Conservation (phyloP, 2,113 vertebrate genomes). For the Onychostruthus taczanowskii region DNA sequence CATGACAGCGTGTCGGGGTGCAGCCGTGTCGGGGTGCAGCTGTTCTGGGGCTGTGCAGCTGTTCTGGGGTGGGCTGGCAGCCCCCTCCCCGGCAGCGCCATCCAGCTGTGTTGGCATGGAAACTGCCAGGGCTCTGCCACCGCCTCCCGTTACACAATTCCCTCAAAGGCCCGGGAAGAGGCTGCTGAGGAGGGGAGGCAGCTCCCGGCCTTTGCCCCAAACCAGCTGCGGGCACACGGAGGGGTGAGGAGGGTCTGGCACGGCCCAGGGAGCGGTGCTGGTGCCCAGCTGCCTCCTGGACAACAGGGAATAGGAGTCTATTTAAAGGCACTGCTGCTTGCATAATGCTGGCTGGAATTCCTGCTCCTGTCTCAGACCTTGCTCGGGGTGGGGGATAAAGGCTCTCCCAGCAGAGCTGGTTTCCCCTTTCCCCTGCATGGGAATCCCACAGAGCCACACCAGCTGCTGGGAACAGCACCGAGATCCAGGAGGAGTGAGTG, state of each 20-base stretch:
- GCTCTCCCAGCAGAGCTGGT: background rate
- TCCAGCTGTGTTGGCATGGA: slow-evolving; percentile 57
- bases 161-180: background rate
- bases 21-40: background rate
- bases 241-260: background rate
- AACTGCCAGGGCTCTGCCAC: background rate
- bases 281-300: background rate
- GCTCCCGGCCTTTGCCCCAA: background rate
- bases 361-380: background rate
- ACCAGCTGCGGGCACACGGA: background rate
- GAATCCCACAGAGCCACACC: fast-evolving
- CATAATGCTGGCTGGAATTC: background rate
- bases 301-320: background rate
- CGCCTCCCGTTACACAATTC: background rate
- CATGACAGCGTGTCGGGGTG: fast-evolving
- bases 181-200: background rate
- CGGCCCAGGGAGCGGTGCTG: background rate
- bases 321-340: background rate
- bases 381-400: fast-evolving
- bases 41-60: background rate
- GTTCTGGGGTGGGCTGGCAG: background rate
- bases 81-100: background rate
- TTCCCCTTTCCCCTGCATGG: fast-evolving
- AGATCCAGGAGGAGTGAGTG: fast-evolving
- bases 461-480: fast-evolving